Percentiles rank a stretch among this genome's conserved stretches.
These are phyloP conservation scores for Cremastinae sp. DNA, from an alignment of 2,888 invertebrate species.

Conservation along the genomic window DNA sequence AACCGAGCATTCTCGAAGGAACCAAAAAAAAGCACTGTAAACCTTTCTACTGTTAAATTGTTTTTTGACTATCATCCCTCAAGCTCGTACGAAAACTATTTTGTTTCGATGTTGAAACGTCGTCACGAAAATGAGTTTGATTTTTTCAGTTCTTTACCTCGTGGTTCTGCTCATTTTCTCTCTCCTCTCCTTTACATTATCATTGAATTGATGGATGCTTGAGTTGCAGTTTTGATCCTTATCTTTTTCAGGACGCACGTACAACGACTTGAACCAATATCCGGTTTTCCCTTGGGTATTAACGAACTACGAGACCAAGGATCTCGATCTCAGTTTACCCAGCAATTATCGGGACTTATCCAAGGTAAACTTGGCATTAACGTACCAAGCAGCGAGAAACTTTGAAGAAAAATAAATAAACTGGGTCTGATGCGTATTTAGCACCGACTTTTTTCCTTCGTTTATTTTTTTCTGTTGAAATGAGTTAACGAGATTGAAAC, in stretches of 20 bases:
- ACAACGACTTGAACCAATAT: conserved; percentile 99
- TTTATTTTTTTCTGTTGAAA: not conserved
- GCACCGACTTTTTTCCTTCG: not conserved
- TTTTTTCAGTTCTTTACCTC: too few relatives aligned
- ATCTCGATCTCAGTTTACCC: conserved; percentile 96
- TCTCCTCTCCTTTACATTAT: not conserved
- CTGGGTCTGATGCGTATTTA: not conserved
- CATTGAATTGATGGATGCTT: not conserved
- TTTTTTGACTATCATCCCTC: too few relatives aligned
- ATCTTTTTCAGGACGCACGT: conserved; percentile 92
- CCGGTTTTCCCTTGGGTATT: conserved; percentile 99
- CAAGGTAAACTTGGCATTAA: conserved; percentile 83
- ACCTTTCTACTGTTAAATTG: too few relatives aligned
- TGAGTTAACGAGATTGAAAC: conserved; percentile 4
- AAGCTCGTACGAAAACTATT: too few relatives aligned
- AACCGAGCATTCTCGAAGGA: too few relatives aligned
- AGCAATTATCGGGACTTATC: conserved; percentile 99
- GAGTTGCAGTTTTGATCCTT: conserved; percentile 9
- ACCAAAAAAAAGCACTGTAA: too few relatives aligned
- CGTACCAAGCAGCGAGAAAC: not conserved
- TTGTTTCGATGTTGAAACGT: too few relatives aligned
- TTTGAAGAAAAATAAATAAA: not conserved
- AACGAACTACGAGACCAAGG: conserved; percentile 98
- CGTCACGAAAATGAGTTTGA: too few relatives aligned
- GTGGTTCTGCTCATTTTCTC: too few relatives aligned